These are phyloP conservation scores for Bujurquina vittata DNA, from an alignment of 2,113 vertebrate species.

Conservation along the genomic window DNA sequence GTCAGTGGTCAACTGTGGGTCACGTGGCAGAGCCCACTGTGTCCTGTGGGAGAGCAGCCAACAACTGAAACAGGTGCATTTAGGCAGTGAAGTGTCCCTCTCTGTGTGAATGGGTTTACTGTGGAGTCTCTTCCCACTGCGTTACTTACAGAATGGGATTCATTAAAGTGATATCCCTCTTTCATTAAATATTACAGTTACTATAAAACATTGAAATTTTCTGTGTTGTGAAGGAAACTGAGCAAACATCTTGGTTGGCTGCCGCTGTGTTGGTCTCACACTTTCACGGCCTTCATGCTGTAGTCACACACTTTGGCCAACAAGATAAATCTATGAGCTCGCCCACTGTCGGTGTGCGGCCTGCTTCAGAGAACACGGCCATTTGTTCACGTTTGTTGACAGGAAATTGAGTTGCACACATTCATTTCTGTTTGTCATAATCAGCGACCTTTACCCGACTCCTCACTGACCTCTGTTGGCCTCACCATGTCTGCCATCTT, in stretches of 20 bases:
- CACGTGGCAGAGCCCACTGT: neutral
- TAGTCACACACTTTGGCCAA: neutral
- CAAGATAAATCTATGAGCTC: neutral
- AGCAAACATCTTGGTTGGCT: neutral
- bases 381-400: neutral
- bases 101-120: accelerated
- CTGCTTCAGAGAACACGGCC: neutral
- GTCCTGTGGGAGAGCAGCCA: neutral
- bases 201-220: neutral
- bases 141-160: neutral
- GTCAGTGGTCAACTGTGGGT: neutral
- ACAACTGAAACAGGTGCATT: neutral
- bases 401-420: neutral
- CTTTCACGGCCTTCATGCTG: too few relatives aligned
- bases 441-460: neutral
- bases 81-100: neutral
- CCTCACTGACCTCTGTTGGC: neutral
- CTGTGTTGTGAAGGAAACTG: neutral
- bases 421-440: neutral
- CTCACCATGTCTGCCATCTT: neutral
- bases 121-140: neutral
- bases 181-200: neutral
- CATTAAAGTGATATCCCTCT: neutral
- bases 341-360: neutral
- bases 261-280: neutral